Evolutionary conservation across 2,888 invertebrate genomes (phyloP), one percentile per base, ranked within the genome.

Genomic region (Pasiphila rectangulata): DNA sequence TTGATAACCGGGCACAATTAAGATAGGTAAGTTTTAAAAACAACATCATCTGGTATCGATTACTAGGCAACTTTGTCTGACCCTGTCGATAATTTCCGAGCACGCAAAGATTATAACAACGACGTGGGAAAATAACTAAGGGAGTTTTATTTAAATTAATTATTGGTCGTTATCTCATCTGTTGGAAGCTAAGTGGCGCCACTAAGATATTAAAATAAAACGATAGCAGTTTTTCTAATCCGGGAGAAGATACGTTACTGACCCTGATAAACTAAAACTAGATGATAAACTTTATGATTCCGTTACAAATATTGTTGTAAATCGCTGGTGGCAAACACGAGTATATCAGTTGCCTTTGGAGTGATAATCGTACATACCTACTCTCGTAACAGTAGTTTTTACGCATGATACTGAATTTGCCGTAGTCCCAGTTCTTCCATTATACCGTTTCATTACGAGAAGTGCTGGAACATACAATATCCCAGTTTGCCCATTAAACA

Each of bases 171-270:
- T 32, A 32, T 32, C 32, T 32, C 17, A 32, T 32, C 17, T 16
- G 32, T 10, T 5, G 9, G 17, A 9, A 10, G 4, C 16, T 16
- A 57, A 61, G 57, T 72, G 84, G 84, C 87, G 86, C 85, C 86
- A 81, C 56, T 61, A 47, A 52, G 59, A 56, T 51, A 56, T 46
- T 60, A 65, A 67, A 67, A 60, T 51, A 48, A 27, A 27, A 16
- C 19, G 43, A 43, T 48, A 51, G 61, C 61, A 75, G 74, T 79
- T 83, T 79, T 82, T 78, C 79, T 81, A 79, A 79, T 67, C 61
- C 59, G 49, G 63, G 52, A 45, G 29, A 52, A 48, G 44, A 48
- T 55, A 64, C 71, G 72, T 75, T 75, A 67, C 64, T 82, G 83
- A 85, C 86, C 85, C 62, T 34, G 85, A 86, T 87, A 84, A 27